These are phyloP conservation scores for Xenopus tropicalis DNA, from an alignment of 2,113 vertebrate genomes.

Conservation along the genomic window UCB_Xtro_10.0 CM004446.2:100338001-100338500, in stretches of 20 bases:
- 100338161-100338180: no score
- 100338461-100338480: conserved; percentile 36
- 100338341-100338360: conserved; percentile 27
- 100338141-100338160: neutral
- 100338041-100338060: neutral
- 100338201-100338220: conserved; percentile 11
- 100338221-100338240: conserved; percentile 15
- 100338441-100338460: conserved; percentile 23
- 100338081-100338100: neutral
- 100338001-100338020: no score
- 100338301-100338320: conserved; percentile 18
- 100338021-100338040: neutral
- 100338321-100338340: conserved; percentile 27
- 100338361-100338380: conserved; percentile 38
- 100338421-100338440: conserved; percentile 26
- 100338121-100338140: neutral
- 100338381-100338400: conserved; percentile 33
- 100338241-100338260: neutral
- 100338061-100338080: conserved; percentile 33
- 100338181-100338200: neutral
- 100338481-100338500: conserved; percentile 27
- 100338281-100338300: conserved; percentile 34
- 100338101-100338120: neutral
- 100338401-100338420: conserved; percentile 15
- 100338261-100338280: conserved; percentile 13